Base-by-base conservation (phyloP, 2,113 vertebrate species). In the Talpa occidentalis region DNA sequence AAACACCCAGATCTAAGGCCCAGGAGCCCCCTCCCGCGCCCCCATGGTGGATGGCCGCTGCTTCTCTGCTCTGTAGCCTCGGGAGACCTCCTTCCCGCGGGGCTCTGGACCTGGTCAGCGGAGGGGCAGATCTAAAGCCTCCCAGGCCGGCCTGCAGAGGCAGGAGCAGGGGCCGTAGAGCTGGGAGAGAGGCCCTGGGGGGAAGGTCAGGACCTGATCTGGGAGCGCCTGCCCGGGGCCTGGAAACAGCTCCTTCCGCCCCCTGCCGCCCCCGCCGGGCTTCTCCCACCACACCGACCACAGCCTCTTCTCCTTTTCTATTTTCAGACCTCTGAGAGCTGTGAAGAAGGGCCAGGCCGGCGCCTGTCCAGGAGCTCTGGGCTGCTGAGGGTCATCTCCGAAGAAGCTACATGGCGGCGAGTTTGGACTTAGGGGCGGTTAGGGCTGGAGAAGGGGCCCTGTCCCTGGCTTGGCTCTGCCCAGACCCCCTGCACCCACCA, bases 291-390 rank as follows among this genome's bases (percentile, higher is more conserved):
- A 16, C 82, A 40, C 35, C 16, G 69, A 85, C 85, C 77, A 52
- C 74, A 93, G 42, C 3, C 60, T 94, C 93, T 96, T 97, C 95
- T 94, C 77, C 88, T 97, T 97, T 97, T 95, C 93, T 97, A 93
- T 97, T 97, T 97, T 95, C 40, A 78, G 94, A 90, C 9, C 19
- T 52, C 40, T 49, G 44, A 3, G 78, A 44, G 52, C 90, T 96
- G 47, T 2, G 76, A 89, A 89, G 79, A 94, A 95, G 74, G 44
- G 64, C 24, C 0, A 0, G 73, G 60, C 42, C 0, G 5, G 56
- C 0, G 19, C 64, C 85, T 62, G 35, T 67, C 78, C 40, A 40
- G 73, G 91, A 83, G 16, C 78, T 64, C 60, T 19, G 54, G 79
- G 69, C 49, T 91, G 79, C 88, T 79, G 72, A 78, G 28, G 56